Conservation (phyloP, 2,113 vertebrate genomes). For the Rafetus swinhoei region DNA sequence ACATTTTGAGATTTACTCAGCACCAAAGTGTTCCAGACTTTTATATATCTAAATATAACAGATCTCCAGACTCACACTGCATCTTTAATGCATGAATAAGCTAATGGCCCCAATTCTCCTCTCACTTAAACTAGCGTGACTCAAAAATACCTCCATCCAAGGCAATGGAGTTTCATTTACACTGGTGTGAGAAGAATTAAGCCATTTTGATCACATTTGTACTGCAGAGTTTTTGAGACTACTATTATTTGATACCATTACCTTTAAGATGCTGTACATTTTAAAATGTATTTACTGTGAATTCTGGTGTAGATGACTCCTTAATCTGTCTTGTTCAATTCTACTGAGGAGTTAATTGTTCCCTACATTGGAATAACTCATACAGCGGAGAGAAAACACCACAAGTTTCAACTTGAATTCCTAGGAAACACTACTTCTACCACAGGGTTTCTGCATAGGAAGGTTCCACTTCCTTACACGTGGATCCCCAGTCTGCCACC, state of each 20-base stretch:
- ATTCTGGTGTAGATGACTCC: not conserved
- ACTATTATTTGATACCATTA: not conserved
- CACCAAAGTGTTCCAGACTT: too few relatives aligned
- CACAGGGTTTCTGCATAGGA: not conserved
- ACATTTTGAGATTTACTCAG: not conserved
- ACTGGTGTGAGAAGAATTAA: too few relatives aligned
- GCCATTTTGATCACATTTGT: too few relatives aligned
- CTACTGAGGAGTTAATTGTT: too few relatives aligned
- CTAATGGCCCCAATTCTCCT: too few relatives aligned
- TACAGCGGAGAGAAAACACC: not conserved
- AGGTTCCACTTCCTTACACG: not conserved
- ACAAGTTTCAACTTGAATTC: not conserved
- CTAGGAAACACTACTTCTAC: not conserved
- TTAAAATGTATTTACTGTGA: not conserved
- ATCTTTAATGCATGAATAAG: too few relatives aligned
- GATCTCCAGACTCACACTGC: too few relatives aligned
- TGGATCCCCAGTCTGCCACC: not conserved
- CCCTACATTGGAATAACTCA: too few relatives aligned
- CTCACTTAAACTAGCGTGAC: not conserved
- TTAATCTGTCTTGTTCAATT: not conserved
- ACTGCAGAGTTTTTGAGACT: not conserved
- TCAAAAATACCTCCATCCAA: not conserved
- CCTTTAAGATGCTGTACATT: not conserved
- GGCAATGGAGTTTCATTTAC: not conserved
- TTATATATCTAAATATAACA: too few relatives aligned